phyloP scores from a whole-genome alignment of 2,113 vertebrate species.

The Daphoenositta chrysoptera region DNA sequence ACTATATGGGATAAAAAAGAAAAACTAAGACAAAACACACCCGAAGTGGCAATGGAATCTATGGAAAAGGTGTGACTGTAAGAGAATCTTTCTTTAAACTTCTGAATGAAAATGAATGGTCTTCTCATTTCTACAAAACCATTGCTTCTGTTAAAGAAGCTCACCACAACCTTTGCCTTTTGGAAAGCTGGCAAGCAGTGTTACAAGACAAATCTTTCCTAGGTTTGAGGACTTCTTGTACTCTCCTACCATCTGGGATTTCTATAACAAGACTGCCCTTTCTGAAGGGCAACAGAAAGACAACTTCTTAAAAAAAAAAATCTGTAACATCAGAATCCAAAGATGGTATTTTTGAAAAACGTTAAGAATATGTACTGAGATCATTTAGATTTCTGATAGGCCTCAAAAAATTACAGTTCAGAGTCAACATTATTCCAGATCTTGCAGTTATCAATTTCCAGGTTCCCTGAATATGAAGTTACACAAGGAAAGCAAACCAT shows the following conservation, averaged over 20 bases:
- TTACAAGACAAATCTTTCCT: not conserved
- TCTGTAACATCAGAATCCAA: not conserved
- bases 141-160: not conserved
- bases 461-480: not conserved
- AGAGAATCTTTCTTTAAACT: not conserved
- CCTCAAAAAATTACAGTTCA: not conserved
- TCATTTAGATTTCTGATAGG: not conserved
- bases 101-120: not conserved
- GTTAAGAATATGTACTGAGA: not conserved
- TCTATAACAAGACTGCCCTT: not conserved
- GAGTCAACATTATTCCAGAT: not conserved
- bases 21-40: not conserved
- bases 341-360: rapidly evolving
- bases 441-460: not conserved
- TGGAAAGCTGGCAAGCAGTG: not conserved
- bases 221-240: not conserved
- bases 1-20: not conserved
- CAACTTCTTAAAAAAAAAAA: not conserved
- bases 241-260: not conserved
- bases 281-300: not conserved
- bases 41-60: not conserved
- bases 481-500: not conserved
- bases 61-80: not conserved
- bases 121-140: not conserved
- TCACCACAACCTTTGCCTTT: not conserved